Evolutionary conservation across 2,797 vertebrate genomes (phyloP).

Genomic region (Poecilia picta): DNA sequence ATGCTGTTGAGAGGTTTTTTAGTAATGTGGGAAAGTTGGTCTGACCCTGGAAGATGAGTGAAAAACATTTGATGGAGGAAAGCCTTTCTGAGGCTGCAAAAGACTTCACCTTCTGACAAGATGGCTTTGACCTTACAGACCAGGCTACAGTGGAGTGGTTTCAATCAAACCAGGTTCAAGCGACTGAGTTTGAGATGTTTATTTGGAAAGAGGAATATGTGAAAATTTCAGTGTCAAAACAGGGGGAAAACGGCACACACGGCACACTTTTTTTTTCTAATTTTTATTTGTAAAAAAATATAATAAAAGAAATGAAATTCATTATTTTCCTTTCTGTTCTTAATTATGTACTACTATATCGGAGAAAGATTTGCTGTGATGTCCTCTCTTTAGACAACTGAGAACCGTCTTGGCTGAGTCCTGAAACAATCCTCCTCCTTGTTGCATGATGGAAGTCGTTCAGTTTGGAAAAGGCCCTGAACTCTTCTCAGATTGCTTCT

Average conservation of each 20-base stretch:
- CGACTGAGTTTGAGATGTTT: not conserved
- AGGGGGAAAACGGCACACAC: not conserved
- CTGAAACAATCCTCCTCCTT: not conserved
- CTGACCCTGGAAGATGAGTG: not conserved
- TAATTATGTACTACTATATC: not conserved
- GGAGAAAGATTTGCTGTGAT: not conserved
- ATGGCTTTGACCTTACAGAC: not conserved
- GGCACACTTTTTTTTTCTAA: too few relatives aligned
- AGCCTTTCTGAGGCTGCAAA: not conserved
- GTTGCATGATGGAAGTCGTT: not conserved
- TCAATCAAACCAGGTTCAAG: not conserved
- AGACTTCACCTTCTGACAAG: not conserved
- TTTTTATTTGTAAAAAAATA: not conserved
- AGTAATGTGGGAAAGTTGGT: not conserved
- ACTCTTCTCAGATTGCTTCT: not conserved
- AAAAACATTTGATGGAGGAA: not conserved
- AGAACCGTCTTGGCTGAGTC: not conserved
- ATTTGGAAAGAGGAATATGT: not conserved
- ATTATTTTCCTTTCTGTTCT: not conserved
- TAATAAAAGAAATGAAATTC: too few relatives aligned
- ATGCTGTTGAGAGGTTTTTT: not conserved
- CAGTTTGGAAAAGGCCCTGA: not conserved
- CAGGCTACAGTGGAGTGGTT: not conserved
- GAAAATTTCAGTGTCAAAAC: not conserved
- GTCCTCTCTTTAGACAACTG: not conserved